Base-by-base conservation (phyloP, 1,140 invertebrate species). In the Piezodorus guildinii region DNA sequence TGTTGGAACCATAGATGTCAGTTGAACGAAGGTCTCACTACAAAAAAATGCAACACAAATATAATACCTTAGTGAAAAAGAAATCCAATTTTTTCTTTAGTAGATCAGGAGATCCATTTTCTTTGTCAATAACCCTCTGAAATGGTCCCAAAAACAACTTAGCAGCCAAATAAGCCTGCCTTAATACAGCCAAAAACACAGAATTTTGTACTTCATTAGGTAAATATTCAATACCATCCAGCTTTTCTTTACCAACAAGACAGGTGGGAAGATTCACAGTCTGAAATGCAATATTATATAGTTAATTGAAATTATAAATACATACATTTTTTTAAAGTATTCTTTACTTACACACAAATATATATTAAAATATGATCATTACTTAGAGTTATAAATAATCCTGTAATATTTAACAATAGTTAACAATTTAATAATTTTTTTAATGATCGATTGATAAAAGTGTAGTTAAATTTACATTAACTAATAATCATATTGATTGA, bases 121-220 rank as follows among this genome's bases (percentile, higher is more conserved):
- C 76, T 64, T 76, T 77, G 25, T 72, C 68, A 15, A 85, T 72
- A 63, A 85, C 80, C 25, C 73, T 74, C 51, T 77, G 69, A 68
- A 91, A 86, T n/a, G 82, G 84, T 12, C 86, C 86, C 77, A 84
- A 82, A 70, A 88, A 86, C 43, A 92, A 72, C 71, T 85, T 76
- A 71, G 89, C 91, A 78, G 86, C 85, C 62, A 79, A 75, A 71
- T 91, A 91, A 19, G 83, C 78, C 72, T 88, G 85, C 69, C 80
- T 79, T 1, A 92, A 74, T 44, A 91, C 77, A 23, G 84, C 78
- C 69, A 83, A 79, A 74, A 83, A 91, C 60, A 92, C 83, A 68
- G 79, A 80, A 74, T 88, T 87, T 64, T 88, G 86, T 0, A 92
- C 79, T 73, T 90, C 84, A 64, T 88, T 85, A 61, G 84, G 81